A percentile compares a stretch with the other conserved stretches of the same genome.
Conservation (phyloP, 2,888 invertebrate genomes). For the Epicampocera succincta region DNA sequence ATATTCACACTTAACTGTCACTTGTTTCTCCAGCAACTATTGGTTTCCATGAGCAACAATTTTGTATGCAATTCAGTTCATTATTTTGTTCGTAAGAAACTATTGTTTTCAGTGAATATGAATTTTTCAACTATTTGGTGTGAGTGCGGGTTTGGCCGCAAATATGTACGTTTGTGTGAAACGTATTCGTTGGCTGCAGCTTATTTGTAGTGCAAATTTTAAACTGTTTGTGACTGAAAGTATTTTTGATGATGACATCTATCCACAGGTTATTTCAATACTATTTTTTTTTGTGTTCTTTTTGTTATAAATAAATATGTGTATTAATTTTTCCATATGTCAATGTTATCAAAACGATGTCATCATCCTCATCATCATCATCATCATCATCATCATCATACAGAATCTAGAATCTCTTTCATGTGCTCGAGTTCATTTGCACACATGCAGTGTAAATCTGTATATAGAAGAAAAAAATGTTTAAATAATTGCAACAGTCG, state of each 20-base stretch:
- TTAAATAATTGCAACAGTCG: constrained; percentile 41
- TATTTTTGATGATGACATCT: constrained; percentile 64
- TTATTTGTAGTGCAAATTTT: constrained; percentile 1
- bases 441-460: constrained; percentile 5
- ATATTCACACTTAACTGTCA: no score
- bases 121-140: no score
- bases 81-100: no score
- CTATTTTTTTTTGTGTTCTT: not conserved
- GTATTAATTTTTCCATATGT: constrained; percentile 53
- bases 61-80: no score
- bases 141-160: no score
- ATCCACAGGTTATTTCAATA: constrained; percentile 56
- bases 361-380: no score
- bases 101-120: no score
- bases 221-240: constrained; percentile 18
- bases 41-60: no score
- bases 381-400: no score
- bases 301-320: constrained; percentile 5
- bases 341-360: constrained; percentile 67
- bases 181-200: constrained; percentile 9
- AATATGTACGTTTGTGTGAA: not conserved
- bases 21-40: no score
- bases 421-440: constrained; percentile 16
- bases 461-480: constrained; percentile 2
- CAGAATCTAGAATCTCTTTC: constrained; percentile 14